phyloP scores from a whole-genome alignment of 2,888 invertebrate genomes.

The Ophonus ardosiacus region DNA sequence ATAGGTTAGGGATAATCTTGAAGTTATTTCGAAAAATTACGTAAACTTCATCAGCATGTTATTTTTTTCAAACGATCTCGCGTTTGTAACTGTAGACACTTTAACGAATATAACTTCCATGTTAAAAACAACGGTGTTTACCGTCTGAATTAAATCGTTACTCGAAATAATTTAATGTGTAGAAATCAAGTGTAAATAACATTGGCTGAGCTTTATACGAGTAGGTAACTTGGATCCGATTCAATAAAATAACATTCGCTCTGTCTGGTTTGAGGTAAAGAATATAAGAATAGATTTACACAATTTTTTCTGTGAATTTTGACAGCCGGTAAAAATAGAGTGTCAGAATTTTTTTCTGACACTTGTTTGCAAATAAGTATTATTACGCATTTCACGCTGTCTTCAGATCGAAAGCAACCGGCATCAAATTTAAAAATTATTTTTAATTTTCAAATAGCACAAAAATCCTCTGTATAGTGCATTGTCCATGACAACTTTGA shows the following conservation, averaged over 20 bases:
- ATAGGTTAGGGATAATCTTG: too few species aligned
- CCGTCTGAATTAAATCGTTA: not conserved
- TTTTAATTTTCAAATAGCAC: too few species aligned
- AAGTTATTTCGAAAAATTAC: too few species aligned
- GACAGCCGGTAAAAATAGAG: constrained; percentile 1
- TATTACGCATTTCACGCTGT: not conserved
- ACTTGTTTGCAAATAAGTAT: not conserved
- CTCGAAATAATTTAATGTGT: not conserved
- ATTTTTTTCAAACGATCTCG: too few species aligned
- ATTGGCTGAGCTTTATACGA: not conserved
- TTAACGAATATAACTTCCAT: too few species aligned
- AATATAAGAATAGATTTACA: constrained; percentile 21
- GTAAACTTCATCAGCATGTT: too few species aligned
- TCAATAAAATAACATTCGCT: constrained; percentile 38
- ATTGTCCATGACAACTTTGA: too few species aligned
- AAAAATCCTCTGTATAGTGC: too few species aligned
- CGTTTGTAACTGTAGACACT: too few species aligned
- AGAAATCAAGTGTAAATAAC: constrained; percentile 33
- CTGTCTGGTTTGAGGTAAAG: constrained; percentile 9
- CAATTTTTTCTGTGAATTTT: constrained; percentile 7
- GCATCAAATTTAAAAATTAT: too few species aligned
- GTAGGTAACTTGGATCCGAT: constrained; percentile 29
- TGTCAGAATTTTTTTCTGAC: not conserved
- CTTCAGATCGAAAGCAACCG: not conserved
- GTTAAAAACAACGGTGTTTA: too few species aligned